Evolutionary conservation across 2,113 vertebrate genomes (phyloP), one percentile per base, ranked within the genome.

Genomic region (Silurus meridionalis): DNA sequence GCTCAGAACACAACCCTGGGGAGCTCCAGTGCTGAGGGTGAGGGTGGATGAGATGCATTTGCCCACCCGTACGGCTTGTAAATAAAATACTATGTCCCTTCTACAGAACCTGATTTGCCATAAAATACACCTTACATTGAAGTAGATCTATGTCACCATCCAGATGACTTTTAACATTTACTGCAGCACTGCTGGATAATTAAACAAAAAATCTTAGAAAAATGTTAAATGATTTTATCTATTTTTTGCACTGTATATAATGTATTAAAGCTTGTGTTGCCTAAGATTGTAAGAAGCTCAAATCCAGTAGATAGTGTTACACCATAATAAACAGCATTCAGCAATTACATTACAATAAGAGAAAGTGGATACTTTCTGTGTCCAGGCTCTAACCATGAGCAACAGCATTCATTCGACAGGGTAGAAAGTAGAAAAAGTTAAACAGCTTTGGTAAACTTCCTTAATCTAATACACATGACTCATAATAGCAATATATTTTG

Each of bases 291-390:
- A 37, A 37, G 37, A 37, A 37, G 37, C 37, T 37, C 37, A 37
- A 37, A 37, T 82, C 80, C 80, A 82, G 80, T 52, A 82, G 80
- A 66, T 82, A 61, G 80, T 82, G 80, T 61, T 66, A 82, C 66
- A 52, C 46, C 6, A 82, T 48, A 64, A 14, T 50, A 61, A 37
- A 60, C 78, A 61, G 28, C 57, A 61, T 23, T 57, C 79, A 80
- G 15, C 37, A 21, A 23, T 46, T 23, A 8, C 14, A 14, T 3
- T 81, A 17, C 25, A 46, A 80, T 17, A 8, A 46, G 78, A 37
- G n/a, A 11, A 80, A 46, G 15, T 48, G 8, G 37, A 37, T 37
- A 37, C 37, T 37, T 37, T 37, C 37, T 37, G 37, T 3, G 28
- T 37, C 28, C 28, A 37, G 28, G 28, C 28, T 37, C 28, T 37